A percentile compares a stretch with the other conserved stretches of the same genome.
Conservation (phyloP, 2,888 invertebrate species). For the Amphipoea oculea region DNA sequence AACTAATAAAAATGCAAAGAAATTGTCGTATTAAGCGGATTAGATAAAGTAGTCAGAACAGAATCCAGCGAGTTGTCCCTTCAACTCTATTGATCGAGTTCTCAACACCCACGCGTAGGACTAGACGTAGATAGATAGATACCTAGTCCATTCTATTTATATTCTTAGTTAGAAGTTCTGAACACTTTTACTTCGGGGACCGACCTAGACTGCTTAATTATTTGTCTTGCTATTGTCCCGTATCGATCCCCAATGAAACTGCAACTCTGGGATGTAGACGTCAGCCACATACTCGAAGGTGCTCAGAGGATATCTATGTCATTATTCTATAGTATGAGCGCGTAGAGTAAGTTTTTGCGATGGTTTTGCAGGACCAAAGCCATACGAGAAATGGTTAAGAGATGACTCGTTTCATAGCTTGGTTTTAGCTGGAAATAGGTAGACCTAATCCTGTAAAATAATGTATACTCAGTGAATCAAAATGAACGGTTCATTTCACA, state of each 20-base stretch:
- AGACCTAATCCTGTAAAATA: neutral
- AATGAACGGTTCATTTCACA: neutral
- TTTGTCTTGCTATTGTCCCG: slow-evolving; percentile 23
- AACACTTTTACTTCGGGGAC: slow-evolving; percentile 9
- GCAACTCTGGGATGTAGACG: slow-evolving; percentile 3
- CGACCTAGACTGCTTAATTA: slow-evolving; percentile 42
- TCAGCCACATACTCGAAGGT: neutral
- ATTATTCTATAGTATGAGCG: neutral
- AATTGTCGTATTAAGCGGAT: neutral
- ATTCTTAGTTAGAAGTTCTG: slow-evolving; percentile 31
- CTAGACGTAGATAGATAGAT: neutral
- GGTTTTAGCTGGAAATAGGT: neutral
- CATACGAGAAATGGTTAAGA: neutral
- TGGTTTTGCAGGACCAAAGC: neutral
- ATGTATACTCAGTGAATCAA: neutral
- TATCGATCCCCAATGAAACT: slow-evolving; percentile 29
- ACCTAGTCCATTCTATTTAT: slow-evolving; percentile 13
- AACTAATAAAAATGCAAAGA: neutral
- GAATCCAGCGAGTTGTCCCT: neutral
- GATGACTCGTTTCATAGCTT: neutral
- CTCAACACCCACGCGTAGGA: slow-evolving; percentile 16
- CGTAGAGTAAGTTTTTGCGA: neutral
- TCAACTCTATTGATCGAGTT: slow-evolving; percentile 36
- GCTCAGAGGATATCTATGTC: neutral
- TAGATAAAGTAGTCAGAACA: neutral